Base-by-base conservation (phyloP, 2,113 vertebrate genomes). In the Danio rerio region DNA sequence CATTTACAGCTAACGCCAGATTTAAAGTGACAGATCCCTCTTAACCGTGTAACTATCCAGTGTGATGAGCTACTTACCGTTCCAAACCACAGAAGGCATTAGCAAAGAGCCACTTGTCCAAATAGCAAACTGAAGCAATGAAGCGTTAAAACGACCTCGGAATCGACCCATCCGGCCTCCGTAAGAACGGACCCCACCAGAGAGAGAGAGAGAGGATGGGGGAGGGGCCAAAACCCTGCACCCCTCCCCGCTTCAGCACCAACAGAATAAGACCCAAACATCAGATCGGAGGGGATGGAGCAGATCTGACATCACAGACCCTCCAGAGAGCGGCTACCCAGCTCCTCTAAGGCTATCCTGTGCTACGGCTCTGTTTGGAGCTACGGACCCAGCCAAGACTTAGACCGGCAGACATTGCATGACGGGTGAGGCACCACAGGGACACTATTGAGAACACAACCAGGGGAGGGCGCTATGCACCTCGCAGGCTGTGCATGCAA, bases 31-130 rank as follows among this genome's bases (percentile, higher is more conserved):
- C 88, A 84, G 86, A 55, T 86, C 88, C 90, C 89, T 75, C 89
- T 91, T 88, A 62, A 90, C 89, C 83, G 91, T 82, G 85, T 88
- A 91, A 92, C 92, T 91, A 92, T 92, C 92, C 94, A 93, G 89
- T 95, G 94, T 90, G 93, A 95, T 95, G 94, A 93, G 91, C 94
- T 97, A 97, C 96, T 97, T 95, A 96, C 96, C 96, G 90, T 93
- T 90, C 93, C 92, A 89, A 87, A 94, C 86, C 95, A 93, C 91
- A 92, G 94, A 85, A 94, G 94, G 93, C 87, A 95, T 96, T 96
- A 97, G 94, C 93, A 96, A 95, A 96, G 93, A 96, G 95, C 88
- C 95, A 96, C 95, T 95, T 95, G 94, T 97, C 96, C 96, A 96
- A 95, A 94, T 94, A 95, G 91, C 92, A 94, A 95, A 94, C 90